phyloP scores from a whole-genome alignment of 2,888 invertebrate genomes.

The Stictocephala bisonia region DNA sequence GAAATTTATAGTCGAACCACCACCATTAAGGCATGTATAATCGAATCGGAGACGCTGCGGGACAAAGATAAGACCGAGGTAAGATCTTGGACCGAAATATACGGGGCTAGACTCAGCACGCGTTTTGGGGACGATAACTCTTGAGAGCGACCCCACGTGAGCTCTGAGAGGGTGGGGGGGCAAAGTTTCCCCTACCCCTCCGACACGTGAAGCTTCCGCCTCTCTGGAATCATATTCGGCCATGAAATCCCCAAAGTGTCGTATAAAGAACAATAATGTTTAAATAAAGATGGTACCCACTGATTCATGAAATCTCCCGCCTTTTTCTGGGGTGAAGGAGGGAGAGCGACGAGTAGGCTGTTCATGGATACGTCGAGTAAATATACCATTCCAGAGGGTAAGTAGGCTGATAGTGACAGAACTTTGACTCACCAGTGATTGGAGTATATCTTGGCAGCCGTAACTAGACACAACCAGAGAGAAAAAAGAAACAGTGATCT shows the following conservation, averaged over 20 bases:
- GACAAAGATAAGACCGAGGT: conserved; percentile 9
- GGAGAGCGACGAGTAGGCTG: neutral
- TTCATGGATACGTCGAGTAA: too few relatives aligned
- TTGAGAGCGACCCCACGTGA: neutral
- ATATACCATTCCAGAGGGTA: too few relatives aligned
- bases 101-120: conserved; percentile 14
- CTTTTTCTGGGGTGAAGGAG: neutral
- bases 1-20: conserved; percentile 11
- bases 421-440: too few relatives aligned
- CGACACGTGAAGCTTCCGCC: conserved; percentile 8
- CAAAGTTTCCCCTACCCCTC: neutral
- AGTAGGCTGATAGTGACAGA: too few relatives aligned
- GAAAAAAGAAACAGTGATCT: too few relatives aligned
- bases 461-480: too few relatives aligned
- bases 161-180: neutral
- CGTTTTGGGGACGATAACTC: conserved; percentile 21
- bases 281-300: conserved; percentile 36
- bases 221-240: conserved; percentile 30
- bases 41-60: conserved; percentile 26
- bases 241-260: conserved; percentile 42
- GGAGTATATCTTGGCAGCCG: too few relatives aligned
- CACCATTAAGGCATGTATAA: conserved; percentile 31
- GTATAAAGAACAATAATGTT: conserved; percentile 42
- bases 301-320: conserved; percentile 31
- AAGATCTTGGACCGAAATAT: conserved; percentile 8